Conservation (phyloP, 2,113 vertebrate genomes). For the Anarhynchus alexandrinus region DNA sequence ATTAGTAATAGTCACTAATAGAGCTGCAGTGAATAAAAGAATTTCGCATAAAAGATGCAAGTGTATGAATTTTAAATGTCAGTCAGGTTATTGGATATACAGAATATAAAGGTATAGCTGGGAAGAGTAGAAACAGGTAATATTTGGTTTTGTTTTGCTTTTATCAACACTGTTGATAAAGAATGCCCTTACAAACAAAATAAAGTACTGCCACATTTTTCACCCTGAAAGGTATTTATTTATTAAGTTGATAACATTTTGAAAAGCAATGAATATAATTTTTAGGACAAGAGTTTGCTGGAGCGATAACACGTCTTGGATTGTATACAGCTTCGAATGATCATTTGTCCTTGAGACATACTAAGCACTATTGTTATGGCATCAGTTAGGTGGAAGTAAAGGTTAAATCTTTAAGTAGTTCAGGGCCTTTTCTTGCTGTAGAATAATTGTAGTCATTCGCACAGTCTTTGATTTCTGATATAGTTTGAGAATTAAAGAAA, state of each 20-base stretch:
- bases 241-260: slow-evolving; percentile 90
- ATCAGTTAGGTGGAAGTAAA: slow-evolving; percentile 76
- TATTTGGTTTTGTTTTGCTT: slow-evolving; percentile 71
- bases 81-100: neutral
- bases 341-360: slow-evolving; percentile 84
- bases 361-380: slow-evolving; percentile 72
- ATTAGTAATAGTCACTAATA: neutral
- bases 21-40: slow-evolving; percentile 11
- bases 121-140: slow-evolving; percentile 55
- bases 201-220: slow-evolving; percentile 73
- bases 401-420: slow-evolving; percentile 72
- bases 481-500: slow-evolving; percentile 24
- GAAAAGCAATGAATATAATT: slow-evolving; percentile 94
- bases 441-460: slow-evolving; percentile 57
- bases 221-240: slow-evolving; percentile 84
- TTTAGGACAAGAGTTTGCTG: slow-evolving; percentile 83
- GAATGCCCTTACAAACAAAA: slow-evolving; percentile 76
- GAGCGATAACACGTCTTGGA: slow-evolving; percentile 78
- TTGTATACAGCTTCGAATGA: slow-evolving; percentile 72
- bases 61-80: slow-evolving; percentile 41
- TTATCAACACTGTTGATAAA: slow-evolving; percentile 79
- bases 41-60: slow-evolving; percentile 23
- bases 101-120: slow-evolving; percentile 48
- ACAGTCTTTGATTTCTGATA: slow-evolving; percentile 42
- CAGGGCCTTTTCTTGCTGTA: slow-evolving; percentile 59